These are phyloP conservation scores for Pseudochirops cupreus DNA, from an alignment of 2,797 vertebrate species.

Conservation along the genomic window DNA sequence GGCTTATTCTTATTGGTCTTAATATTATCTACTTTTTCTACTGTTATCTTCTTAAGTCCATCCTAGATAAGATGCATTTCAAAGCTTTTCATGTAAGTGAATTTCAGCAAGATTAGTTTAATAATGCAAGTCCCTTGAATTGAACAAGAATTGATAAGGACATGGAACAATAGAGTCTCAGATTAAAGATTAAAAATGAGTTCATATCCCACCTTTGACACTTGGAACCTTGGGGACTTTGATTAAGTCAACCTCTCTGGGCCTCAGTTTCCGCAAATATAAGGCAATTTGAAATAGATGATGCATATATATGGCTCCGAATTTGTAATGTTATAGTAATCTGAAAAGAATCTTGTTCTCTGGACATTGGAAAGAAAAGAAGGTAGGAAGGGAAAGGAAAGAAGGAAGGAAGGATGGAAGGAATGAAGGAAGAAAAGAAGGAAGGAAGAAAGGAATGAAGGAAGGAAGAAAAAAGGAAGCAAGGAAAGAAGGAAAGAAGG, in stretches of 20 bases:
- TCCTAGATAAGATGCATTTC: neutral
- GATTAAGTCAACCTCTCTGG: neutral
- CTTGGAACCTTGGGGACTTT: neutral
- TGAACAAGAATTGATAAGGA: neutral
- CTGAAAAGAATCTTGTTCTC: no score
- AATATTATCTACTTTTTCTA: neutral
- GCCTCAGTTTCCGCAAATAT: neutral
- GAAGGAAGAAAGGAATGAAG: no score
- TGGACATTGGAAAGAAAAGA: no score
- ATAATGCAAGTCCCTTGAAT: neutral
- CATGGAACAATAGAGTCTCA: neutral
- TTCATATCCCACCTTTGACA: neutral
- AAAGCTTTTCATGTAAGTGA: neutral
- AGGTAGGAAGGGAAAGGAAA: neutral
- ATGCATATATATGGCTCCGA: neutral
- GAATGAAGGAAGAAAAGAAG: no score
- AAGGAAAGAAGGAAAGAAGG: neutral
- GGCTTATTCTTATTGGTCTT: neutral
- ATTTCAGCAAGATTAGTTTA: neutral
- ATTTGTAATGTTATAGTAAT: neutral
- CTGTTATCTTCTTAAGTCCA: neutral
- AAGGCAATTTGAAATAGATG: neutral
- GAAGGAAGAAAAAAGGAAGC: neutral
- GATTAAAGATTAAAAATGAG: neutral
- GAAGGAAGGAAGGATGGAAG: rapidly evolving